Conservation (phyloP, 2,888 invertebrate species). For the Drosophila tanythrix region DNA sequence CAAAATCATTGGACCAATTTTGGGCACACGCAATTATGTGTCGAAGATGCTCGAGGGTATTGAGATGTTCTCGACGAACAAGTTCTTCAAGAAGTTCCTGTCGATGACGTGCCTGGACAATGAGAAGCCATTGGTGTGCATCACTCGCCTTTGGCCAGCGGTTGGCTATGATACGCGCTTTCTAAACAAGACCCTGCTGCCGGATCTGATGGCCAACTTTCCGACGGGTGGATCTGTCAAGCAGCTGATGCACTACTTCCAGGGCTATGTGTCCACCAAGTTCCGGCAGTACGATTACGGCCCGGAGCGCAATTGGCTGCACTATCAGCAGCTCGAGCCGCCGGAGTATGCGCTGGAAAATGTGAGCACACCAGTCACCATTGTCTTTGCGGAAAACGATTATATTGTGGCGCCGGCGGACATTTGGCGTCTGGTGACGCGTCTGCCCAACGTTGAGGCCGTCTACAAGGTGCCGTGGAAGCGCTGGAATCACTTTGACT, state of each 20-base stretch:
- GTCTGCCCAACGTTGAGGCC: conserved; percentile 76
- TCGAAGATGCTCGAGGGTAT: conserved; percentile 82
- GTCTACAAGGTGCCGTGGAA: conserved; percentile 83
- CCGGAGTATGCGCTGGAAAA: conserved; percentile 82
- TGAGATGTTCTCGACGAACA: conserved; percentile 84
- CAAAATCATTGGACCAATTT: conserved; percentile 87
- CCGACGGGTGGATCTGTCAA: conserved; percentile 84
- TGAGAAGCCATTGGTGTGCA: conserved; percentile 80
- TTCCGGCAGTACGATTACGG: conserved; percentile 84
- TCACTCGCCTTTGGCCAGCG: conserved; percentile 83
- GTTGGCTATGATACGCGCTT: conserved; percentile 83
- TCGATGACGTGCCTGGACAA: conserved; percentile 82
- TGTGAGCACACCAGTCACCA: conserved; percentile 78
- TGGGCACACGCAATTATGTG: conserved; percentile 83
- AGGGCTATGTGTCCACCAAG: conserved; percentile 83
- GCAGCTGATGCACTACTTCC: conserved; percentile 84
- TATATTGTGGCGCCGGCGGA: conserved; percentile 84
- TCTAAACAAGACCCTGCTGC: conserved; percentile 82
- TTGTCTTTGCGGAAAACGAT: conserved; percentile 83
- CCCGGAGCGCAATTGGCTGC: conserved; percentile 75
- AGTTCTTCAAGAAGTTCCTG: conserved; percentile 82
- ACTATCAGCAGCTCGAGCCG: conserved; percentile 80
- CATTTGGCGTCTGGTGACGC: conserved; percentile 77
- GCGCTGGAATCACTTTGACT: conserved; percentile 84
- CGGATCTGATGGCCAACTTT: conserved; percentile 83